phyloP scores from a whole-genome alignment of 2,797 vertebrate species.

The Sciaenops ocellatus region DNA sequence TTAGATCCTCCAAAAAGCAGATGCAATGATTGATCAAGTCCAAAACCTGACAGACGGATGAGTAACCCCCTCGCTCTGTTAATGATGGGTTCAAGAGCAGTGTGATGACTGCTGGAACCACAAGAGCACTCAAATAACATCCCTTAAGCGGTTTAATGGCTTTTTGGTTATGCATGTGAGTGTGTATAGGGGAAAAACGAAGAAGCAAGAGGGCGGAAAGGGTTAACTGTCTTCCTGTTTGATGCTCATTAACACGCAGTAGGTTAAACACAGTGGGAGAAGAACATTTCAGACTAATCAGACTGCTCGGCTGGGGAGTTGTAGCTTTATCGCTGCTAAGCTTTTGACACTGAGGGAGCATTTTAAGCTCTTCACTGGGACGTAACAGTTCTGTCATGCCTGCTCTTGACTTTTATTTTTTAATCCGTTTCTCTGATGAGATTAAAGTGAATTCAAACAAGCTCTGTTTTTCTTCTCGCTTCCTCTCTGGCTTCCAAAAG shows the following conservation, averaged over 20 bases:
- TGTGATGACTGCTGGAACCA: slow-evolving; percentile 33
- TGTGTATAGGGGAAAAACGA: background rate
- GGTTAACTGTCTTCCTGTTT: slow-evolving; percentile 21
- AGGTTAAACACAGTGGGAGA: slow-evolving; percentile 18
- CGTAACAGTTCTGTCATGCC: slow-evolving; percentile 27
- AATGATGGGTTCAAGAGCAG: slow-evolving; percentile 32
- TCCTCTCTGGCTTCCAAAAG: slow-evolving; percentile 41
- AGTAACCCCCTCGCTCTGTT: slow-evolving; percentile 16
- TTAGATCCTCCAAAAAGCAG: slow-evolving; percentile 2
- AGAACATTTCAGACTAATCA: slow-evolving; percentile 24
- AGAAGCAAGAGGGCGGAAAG: background rate
- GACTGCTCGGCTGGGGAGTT: slow-evolving; percentile 11
- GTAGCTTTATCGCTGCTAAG: slow-evolving; percentile 31
- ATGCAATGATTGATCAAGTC: slow-evolving; percentile 30
- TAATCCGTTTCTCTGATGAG: slow-evolving; percentile 57
- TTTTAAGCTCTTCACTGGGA: slow-evolving; percentile 41
- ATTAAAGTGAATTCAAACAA: slow-evolving; percentile 55
- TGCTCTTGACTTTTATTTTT: slow-evolving; percentile 50
- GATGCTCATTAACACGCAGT: slow-evolving; percentile 33
- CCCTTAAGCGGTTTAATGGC: slow-evolving; percentile 11
- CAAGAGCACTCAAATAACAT: slow-evolving; percentile 27
- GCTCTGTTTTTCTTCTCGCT: slow-evolving; percentile 14
- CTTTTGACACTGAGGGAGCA: slow-evolving; percentile 39
- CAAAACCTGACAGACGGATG: slow-evolving; percentile 21
- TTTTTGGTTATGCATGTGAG: background rate